A percentile compares a stretch with the other conserved stretches of the same genome.
Evolutionary conservation across 2,888 invertebrate genomes (phyloP).

Genomic region (Leucophenga montana): DNA sequence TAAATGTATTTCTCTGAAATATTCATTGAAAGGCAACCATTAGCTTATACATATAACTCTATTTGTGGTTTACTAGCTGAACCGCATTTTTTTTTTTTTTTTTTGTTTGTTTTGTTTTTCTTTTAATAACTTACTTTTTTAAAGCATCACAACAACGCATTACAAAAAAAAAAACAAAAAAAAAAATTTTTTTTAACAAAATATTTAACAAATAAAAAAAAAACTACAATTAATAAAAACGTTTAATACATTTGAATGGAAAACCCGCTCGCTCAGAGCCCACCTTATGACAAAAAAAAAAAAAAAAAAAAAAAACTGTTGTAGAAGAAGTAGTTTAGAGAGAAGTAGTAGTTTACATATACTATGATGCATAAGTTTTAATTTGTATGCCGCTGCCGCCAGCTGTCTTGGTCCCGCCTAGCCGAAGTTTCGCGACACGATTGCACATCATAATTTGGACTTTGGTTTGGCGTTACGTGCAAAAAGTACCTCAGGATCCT

Average conservation of each 20-base stretch:
- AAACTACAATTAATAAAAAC: too few relatives aligned
- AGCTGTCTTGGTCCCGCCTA: slow-evolving; percentile 20
- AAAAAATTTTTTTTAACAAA: slow-evolving; percentile 9
- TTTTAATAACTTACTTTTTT: background rate
- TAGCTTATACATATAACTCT: slow-evolving; percentile 36
- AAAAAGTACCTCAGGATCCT: slow-evolving; percentile 72
- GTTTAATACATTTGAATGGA: too few relatives aligned
- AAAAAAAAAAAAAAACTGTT: too few relatives aligned
- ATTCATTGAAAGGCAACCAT: slow-evolving; percentile 58
- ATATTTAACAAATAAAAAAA: slow-evolving; percentile 13
- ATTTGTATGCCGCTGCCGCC: background rate
- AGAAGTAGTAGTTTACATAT: too few relatives aligned
- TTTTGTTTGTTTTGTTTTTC: background rate
- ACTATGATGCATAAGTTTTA: too few relatives aligned
- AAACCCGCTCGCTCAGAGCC: too few relatives aligned
- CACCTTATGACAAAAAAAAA: too few relatives aligned
- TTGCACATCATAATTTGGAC: slow-evolving; percentile 70
- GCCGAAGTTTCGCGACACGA: slow-evolving; percentile 46
- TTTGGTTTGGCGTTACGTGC: slow-evolving; percentile 72
- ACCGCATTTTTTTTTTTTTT: background rate
- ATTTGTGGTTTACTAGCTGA: slow-evolving; percentile 1
- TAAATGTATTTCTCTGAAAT: slow-evolving; percentile 45
- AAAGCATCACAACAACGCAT: background rate
- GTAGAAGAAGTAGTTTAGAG: too few relatives aligned
- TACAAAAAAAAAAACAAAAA: background rate